Percentiles rank a stretch among this genome's conserved stretches.
Conservation (phyloP, 1,140 invertebrate genomes). For the Drepana arcuata region DNA sequence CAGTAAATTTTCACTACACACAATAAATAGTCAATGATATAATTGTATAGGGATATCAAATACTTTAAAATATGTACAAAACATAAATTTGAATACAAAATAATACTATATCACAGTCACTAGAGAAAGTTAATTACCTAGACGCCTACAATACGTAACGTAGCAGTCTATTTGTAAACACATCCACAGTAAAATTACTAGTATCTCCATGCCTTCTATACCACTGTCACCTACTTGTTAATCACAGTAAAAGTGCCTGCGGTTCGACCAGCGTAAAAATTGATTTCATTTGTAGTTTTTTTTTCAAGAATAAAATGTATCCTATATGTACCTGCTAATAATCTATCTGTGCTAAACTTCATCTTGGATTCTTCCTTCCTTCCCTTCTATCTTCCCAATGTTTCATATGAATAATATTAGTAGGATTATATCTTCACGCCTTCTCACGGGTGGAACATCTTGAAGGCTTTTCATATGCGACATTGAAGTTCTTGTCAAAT, state of each 20-base stretch:
- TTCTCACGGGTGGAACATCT: no score
- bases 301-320: no score
- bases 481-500: background rate
- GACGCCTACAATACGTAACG: slow-evolving; percentile 32
- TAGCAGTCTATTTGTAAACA: slow-evolving; percentile 61
- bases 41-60: slow-evolving; percentile 70
- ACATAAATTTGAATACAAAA: slow-evolving; percentile 51
- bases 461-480: background rate
- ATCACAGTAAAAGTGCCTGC: no score
- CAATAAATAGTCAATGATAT: slow-evolving; percentile 60
- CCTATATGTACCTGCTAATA: no score
- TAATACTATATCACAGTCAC: slow-evolving; percentile 70
- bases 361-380: no score
- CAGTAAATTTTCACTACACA: slow-evolving; percentile 24
- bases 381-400: no score
- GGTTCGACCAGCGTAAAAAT: no score
- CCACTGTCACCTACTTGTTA: slow-evolving; percentile 22
- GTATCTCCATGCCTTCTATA: slow-evolving; percentile 18
- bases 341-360: no score
- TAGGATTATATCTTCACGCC: no score
- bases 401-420: no score
- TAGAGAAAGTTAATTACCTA: slow-evolving; percentile 60
- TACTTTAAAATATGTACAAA: slow-evolving; percentile 62
- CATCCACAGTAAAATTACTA: slow-evolving; percentile 45
- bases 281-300: no score